Evolutionary conservation across 2,113 vertebrate species (phyloP).

Genomic region (Cryptomyrus ogoouensis): DNA sequence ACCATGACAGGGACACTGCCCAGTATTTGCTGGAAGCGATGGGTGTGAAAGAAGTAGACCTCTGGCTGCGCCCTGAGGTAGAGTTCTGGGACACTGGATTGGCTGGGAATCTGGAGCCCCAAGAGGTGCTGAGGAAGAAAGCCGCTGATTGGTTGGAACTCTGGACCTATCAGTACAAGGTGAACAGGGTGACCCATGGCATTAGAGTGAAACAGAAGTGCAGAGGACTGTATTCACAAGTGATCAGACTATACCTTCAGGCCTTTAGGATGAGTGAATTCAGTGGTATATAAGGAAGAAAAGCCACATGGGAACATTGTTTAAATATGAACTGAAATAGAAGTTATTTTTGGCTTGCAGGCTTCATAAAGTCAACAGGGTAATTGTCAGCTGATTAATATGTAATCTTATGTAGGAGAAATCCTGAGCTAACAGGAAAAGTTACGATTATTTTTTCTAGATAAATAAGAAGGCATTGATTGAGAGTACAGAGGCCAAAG

Average conservation of each 20-base stretch:
- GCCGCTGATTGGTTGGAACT: conserved; percentile 43
- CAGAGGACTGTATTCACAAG: neutral
- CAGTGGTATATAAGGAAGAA: neutral
- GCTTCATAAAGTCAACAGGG: neutral
- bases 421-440: neutral
- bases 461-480: neutral
- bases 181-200: conserved; percentile 22
- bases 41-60: conserved; percentile 40
- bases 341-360: neutral
- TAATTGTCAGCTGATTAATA: neutral
- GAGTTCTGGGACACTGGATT: conserved; percentile 37
- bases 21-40: conserved; percentile 32
- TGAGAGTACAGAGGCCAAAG: neutral
- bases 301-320: neutral
- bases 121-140: conserved; percentile 33
- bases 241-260: neutral
- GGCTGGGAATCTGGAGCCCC: conserved; percentile 21
- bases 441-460: neutral
- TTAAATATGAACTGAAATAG: neutral
- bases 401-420: neutral
- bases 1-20: conserved; percentile 31
- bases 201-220: neutral
- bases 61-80: conserved; percentile 44
- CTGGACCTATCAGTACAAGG: conserved; percentile 53
- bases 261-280: neutral